Evolutionary conservation across 2,113 vertebrate species (phyloP).

Genomic region (Caracal caracal): DNA sequence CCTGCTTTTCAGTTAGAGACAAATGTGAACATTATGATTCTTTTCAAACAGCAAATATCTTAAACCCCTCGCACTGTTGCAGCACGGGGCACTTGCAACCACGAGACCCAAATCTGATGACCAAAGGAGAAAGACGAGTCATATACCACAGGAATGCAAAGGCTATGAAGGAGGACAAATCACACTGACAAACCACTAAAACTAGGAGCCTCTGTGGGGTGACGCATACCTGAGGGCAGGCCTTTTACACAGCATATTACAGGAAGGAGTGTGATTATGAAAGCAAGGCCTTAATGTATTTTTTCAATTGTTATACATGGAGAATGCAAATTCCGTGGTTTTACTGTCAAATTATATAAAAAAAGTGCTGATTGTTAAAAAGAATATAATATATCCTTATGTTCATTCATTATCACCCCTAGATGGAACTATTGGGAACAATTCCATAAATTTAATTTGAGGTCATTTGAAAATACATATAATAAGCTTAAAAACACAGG

Average conservation of each 20-base stretch:
- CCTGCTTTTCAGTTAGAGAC: background rate
- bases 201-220: background rate
- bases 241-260: background rate
- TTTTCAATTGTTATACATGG: background rate
- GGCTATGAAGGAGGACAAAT: fast-evolving
- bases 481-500: background rate
- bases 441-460: background rate
- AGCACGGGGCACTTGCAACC: background rate
- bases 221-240: background rate
- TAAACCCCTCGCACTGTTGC: fast-evolving
- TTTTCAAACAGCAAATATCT: background rate
- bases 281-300: background rate
- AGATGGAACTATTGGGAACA: background rate
- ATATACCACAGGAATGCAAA: background rate
- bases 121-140: background rate
- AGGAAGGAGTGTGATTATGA: background rate
- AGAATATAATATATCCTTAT: background rate
- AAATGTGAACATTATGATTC: background rate
- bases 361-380: background rate
- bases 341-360: background rate
- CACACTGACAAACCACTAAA: background rate
- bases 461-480: background rate
- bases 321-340: background rate
- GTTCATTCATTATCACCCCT: background rate
- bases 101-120: background rate